Percentiles rank a stretch among this genome's conserved stretches.
Conservation (phyloP, 2,113 vertebrate genomes). For the Cyprinodon brontotheroides region DNA sequence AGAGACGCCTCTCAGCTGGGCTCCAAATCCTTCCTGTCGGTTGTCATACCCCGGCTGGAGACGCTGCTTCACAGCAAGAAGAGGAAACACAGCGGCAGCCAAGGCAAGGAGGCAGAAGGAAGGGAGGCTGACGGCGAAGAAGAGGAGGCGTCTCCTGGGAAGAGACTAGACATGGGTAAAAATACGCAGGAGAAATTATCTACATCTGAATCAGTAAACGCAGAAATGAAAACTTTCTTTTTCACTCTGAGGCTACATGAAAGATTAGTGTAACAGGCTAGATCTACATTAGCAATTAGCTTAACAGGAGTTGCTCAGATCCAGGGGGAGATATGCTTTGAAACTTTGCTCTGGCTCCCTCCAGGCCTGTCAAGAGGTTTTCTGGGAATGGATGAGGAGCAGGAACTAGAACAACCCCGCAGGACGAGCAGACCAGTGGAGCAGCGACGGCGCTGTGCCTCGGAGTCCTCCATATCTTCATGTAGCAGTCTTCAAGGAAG, state of each 20-base stretch:
- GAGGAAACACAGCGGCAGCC: constrained; percentile 89
- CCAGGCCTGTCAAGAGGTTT: constrained; percentile 91
- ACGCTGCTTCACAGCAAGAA: constrained; percentile 95
- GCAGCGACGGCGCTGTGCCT: constrained; percentile 91
- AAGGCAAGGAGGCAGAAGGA: constrained; percentile 74
- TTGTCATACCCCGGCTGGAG: constrained; percentile 97
- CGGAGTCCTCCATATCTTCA: constrained; percentile 96
- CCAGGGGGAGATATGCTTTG: neutral
- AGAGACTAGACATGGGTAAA: constrained; percentile 91
- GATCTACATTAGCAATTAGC: neutral
- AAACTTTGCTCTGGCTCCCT: neutral
- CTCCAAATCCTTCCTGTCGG: constrained; percentile 97
- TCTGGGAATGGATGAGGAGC: constrained; percentile 81
- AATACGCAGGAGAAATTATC: neutral
- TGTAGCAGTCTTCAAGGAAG: constrained; percentile 90
- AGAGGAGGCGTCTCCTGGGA: constrained; percentile 87
- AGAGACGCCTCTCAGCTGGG: constrained; percentile 89
- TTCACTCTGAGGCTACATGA: neutral
- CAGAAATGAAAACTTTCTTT: neutral
- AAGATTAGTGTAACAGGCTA: no score
- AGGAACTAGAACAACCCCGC: constrained; percentile 64
- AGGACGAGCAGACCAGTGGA: constrained; percentile 81
- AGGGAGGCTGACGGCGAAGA: constrained; percentile 84
- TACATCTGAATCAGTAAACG: neutral
- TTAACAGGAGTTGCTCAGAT: neutral